Conservation (phyloP, 2,888 invertebrate species). For the Diarsia brunnea region DNA sequence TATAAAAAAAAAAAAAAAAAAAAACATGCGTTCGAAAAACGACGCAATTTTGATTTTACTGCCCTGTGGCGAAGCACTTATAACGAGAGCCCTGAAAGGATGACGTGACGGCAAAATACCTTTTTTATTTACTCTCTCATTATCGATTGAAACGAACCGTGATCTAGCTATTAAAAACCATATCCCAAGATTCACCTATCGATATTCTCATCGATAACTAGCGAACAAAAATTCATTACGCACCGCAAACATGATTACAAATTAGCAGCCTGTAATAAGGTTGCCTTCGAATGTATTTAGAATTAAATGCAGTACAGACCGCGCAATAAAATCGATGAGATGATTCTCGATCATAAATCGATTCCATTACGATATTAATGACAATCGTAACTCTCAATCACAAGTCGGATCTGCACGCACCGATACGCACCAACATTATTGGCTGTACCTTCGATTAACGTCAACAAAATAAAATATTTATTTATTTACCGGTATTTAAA, state of each 20-base stretch:
- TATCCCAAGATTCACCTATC: conserved; percentile 4
- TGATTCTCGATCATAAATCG: conserved; percentile 84
- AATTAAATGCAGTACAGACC: conserved; percentile 76
- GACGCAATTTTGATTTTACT: conserved; percentile 59
- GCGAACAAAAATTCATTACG: conserved; percentile 58
- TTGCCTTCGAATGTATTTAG: conserved; percentile 74
- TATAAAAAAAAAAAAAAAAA: too few species aligned
- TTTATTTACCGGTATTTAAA: conserved; percentile 37
- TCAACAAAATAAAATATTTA: conserved; percentile 69
- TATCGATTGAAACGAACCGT: conserved; percentile 11
- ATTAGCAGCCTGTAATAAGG: conserved; percentile 75
- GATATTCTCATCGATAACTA: conserved; percentile 19
- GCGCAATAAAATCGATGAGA: conserved; percentile 80
- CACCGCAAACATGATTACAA: conserved; percentile 75
- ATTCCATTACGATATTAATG: conserved; percentile 86
- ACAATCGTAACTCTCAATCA: conserved; percentile 87
- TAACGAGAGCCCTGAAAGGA: conserved; percentile 52
- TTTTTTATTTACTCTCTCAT: conserved; percentile 31
- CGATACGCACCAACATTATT: conserved; percentile 73
- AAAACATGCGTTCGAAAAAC: conserved; percentile 52
- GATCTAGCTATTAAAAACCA: conserved; percentile 50
- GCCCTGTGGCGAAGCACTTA: conserved; percentile 54
- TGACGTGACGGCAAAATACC: conserved; percentile 26
- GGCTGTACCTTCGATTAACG: conserved; percentile 67
- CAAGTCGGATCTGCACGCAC: conserved; percentile 78